Percentiles rank a stretch among this genome's conserved stretches.
Conservation (phyloP, 2,888 invertebrate genomes). For the Magallana nippona region DNA sequence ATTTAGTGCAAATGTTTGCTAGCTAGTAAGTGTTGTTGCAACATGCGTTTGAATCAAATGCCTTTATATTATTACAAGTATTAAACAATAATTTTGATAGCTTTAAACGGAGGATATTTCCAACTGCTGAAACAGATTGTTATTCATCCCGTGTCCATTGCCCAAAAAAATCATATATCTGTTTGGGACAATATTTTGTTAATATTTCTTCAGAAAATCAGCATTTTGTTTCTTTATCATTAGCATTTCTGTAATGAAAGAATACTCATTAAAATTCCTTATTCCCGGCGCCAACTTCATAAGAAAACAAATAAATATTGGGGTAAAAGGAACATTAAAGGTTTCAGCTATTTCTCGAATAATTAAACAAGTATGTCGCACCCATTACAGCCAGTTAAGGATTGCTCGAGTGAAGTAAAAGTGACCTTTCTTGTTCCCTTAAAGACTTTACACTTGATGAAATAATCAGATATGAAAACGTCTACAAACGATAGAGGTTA, state of each 20-base stretch:
- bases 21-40: too few species aligned
- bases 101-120: too few species aligned
- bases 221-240: background rate
- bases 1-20: too few species aligned
- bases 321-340: background rate
- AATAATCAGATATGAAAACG: conserved; percentile 21
- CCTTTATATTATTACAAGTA: too few species aligned
- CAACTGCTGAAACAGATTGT: too few species aligned
- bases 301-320: background rate
- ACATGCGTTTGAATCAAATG: too few species aligned
- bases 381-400: background rate
- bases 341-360: conserved; percentile 23
- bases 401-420: background rate
- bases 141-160: too few species aligned
- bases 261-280: conserved; percentile 22
- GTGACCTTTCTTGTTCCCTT: conserved; percentile 9
- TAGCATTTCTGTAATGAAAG: background rate
- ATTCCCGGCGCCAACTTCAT: background rate
- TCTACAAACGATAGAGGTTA: conserved; percentile 1
- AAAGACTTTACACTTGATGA: conserved; percentile 27
- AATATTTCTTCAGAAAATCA: background rate
- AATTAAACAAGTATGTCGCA: conserved; percentile 29
- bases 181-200: too few species aligned
- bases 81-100: too few species aligned
- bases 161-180: too few species aligned